phyloP scores from a whole-genome alignment of 2,113 vertebrate genomes.

The Plectropomus leopardus region DNA sequence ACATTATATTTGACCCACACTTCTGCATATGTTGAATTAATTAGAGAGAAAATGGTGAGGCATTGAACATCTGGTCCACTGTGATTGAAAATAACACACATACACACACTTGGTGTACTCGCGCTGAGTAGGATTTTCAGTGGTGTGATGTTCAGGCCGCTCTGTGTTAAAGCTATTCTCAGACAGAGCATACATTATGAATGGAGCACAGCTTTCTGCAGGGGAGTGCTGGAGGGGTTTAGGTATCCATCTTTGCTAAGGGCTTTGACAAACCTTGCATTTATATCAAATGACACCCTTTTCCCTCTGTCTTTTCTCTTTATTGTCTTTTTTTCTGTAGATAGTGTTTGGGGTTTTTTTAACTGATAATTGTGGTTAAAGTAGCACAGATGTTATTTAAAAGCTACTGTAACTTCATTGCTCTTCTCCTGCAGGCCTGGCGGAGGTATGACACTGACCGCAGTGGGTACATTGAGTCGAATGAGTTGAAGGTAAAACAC shows the following conservation, averaged over 20 bases:
- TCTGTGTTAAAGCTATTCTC: constrained; percentile 78
- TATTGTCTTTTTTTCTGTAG: not conserved
- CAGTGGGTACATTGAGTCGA: constrained; percentile 97
- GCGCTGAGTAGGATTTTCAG: constrained; percentile 41
- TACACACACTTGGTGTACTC: not conserved
- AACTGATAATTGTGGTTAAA: not conserved
- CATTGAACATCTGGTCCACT: constrained; percentile 27
- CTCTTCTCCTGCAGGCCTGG: constrained; percentile 89
- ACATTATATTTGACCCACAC: not conserved
- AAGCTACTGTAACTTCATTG: not conserved
- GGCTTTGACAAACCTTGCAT: constrained; percentile 67
- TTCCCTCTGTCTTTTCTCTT: constrained; percentile 3
- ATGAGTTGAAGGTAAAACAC: constrained; percentile 94
- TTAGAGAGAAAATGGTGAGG: constrained; percentile 9
- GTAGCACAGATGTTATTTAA: constrained; percentile 9
- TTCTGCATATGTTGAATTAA: constrained; percentile 19
- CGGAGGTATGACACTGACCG: constrained; percentile 95
- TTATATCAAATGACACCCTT: constrained; percentile 39
- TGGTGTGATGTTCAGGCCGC: constrained; percentile 55
- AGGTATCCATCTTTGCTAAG: constrained; percentile 75
- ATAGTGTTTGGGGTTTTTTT: not conserved
- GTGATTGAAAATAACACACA: constrained; percentile 14
- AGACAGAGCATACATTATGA: constrained; percentile 83
- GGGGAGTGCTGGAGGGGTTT: constrained; percentile 57
- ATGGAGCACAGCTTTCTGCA: constrained; percentile 75